Percentiles rank a stretch among this genome's conserved stretches.
phyloP scores from a whole-genome alignment of 2,797 vertebrate species.

The Pantherophis vulpinus region DNA sequence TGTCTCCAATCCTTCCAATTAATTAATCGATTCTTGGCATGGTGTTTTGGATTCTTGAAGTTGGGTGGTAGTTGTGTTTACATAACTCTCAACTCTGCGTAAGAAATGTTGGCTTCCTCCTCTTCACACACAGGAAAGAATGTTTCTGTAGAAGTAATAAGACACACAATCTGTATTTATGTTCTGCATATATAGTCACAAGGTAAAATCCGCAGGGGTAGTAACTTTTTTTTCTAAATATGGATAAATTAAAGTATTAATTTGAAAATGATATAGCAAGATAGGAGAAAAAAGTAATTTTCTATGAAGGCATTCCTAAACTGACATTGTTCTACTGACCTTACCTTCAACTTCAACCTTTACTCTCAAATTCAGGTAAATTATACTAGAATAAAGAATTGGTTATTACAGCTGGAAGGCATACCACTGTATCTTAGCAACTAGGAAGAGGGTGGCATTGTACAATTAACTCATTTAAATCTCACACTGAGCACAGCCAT shows the following conservation, averaged over 20 bases:
- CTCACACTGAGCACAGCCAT: neutral
- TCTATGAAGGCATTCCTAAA: slow-evolving; percentile 20
- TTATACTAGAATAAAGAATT: slow-evolving; percentile 41
- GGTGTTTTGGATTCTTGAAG: neutral
- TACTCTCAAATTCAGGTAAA: slow-evolving; percentile 23
- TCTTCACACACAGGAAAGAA: neutral
- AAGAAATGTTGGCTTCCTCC: neutral
- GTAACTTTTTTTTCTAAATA: slow-evolving; percentile 38
- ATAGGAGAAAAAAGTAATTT: slow-evolving; percentile 14
- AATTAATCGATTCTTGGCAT: neutral
- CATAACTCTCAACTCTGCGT: neutral
- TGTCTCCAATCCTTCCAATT: neutral
- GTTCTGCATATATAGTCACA: neutral
- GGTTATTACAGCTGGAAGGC: slow-evolving; percentile 33
- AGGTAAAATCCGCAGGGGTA: neutral
- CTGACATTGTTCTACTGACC: neutral
- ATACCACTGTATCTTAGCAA: slow-evolving; percentile 53
- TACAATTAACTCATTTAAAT: slow-evolving; percentile 44
- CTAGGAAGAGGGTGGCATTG: slow-evolving; percentile 16
- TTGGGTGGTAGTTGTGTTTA: neutral
- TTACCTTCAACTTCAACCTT: slow-evolving; percentile 19
- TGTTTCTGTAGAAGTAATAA: neutral
- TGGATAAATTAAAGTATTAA: neutral
- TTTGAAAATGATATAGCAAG: slow-evolving; percentile 37
- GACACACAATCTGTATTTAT: neutral